Percentiles rank a stretch among this genome's conserved stretches.
Evolutionary conservation across 92 coral and sea anemone genomes (phyloP).

Genomic region (Micromussa lordhowensis): DNA sequence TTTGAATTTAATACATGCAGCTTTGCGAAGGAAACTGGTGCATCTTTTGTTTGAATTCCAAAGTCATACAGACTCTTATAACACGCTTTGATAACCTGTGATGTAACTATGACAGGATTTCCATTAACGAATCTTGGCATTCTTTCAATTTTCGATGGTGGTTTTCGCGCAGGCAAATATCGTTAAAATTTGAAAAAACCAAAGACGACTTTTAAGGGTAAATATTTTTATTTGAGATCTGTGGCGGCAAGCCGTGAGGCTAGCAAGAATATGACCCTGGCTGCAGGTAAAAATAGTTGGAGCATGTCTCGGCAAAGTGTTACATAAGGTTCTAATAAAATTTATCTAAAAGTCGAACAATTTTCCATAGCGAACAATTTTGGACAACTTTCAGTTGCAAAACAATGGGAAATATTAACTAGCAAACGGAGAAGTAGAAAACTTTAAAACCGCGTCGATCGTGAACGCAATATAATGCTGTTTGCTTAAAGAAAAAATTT

Average conservation of each 20-base stretch:
- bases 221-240: not conserved
- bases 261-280: not conserved
- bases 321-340: not conserved
- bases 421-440: no score
- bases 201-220: not conserved
- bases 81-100: not conserved
- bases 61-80: not conserved
- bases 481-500: not conserved
- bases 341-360: conserved; percentile 1
- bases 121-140: not conserved
- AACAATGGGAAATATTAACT: not conserved
- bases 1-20: no score
- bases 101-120: not conserved
- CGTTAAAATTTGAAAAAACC: not conserved
- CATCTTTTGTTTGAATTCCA: not conserved
- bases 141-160: not conserved
- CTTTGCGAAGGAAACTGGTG: not conserved
- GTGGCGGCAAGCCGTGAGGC: not conserved
- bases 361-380: not conserved
- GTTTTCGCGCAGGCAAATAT: not conserved
- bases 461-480: no score
- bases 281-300: not conserved
- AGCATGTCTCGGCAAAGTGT: not conserved
- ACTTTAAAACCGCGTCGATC: not conserved
- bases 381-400: not conserved